Base-by-base conservation (phyloP, 2,888 invertebrate genomes). In the Hirtodrosophila histrioides region DNA sequence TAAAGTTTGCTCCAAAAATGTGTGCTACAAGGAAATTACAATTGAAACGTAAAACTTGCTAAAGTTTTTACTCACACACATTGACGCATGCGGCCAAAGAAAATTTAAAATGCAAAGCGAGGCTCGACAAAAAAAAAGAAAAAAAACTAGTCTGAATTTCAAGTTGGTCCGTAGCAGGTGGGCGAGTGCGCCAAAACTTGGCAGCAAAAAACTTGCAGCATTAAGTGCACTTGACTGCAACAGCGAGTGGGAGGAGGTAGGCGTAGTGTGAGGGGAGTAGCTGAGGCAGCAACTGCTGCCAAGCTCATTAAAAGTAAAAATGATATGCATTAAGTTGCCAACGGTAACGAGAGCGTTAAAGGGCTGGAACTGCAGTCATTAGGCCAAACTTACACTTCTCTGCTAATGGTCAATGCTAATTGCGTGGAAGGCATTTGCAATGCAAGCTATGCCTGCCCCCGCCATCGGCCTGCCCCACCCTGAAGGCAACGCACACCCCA, bases 371-470 rank as follows among this genome's bases (percentile, higher is more conserved):
- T 46, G 72, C 66, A 77, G 75, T 82, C 82, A 82, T 86, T 86
- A 82, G 75, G 66, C 71, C 69, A 78, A 78, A 75, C 72, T 70
- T 70, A 39, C 45, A 53, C 27, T 11, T 33, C 36, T n/a, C 29
- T 54, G 51, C 66, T 74, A 83, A 87, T 85, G 83, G 83, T 86
- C 86, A 86, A 79, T 75, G 86, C 86, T 84, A 84, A 84, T 84
- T 88, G 86, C 71, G 68, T 72, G 71, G 68, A 87, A 87, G 64
- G 64, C 86, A 84, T 84, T 80, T 64, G 64, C 33, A 62, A 65
- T 70, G 66, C 65, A n/a, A 12, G 23, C 44, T 45, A 36, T 37
- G 51, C 50, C 66, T 44, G 17, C 6, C 6, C 27, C 6, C 27
- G 6, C 3, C 27, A 27, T 27, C 27, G 3, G 3, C 5, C 27